These are phyloP conservation scores for Tachina fera DNA, from an alignment of 2,888 invertebrate species.

Conservation along the genomic window DNA sequence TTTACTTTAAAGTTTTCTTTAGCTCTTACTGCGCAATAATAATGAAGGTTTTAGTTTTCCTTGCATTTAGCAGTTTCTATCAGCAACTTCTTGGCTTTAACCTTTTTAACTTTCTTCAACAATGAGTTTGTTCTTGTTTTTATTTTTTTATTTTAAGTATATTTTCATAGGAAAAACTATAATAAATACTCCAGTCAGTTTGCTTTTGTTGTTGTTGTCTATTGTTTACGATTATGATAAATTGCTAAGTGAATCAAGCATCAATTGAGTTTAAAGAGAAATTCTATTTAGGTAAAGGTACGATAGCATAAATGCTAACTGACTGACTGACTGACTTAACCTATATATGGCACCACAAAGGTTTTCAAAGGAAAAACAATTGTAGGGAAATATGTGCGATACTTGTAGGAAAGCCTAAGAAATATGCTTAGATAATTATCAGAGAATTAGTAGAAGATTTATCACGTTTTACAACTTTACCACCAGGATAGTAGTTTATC, in stretches of 20 bases:
- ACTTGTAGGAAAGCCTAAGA: background rate
- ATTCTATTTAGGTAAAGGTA: conserved; percentile 55
- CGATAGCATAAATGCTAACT: conserved; percentile 34
- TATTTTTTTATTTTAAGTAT: conserved; percentile 14
- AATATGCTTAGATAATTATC: conserved; percentile 31
- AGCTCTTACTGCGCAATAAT: conserved; percentile 20
- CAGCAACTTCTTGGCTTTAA: conserved; percentile 44
- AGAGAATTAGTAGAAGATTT: conserved; percentile 7
- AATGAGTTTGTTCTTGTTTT: conserved; percentile 7
- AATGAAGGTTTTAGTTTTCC: conserved; percentile 21
- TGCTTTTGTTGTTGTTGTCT: conserved; percentile 30
- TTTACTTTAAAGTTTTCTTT: background rate
- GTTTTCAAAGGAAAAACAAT: conserved; percentile 40
- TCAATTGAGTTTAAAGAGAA: conserved; percentile 52
- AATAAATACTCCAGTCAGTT: conserved; percentile 24
- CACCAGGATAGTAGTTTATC: conserved; percentile 8
- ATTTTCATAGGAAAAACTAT: conserved; percentile 29
- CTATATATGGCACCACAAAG: conserved; percentile 54
- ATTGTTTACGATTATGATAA: conserved; percentile 73
- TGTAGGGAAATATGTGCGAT: conserved; percentile 10
- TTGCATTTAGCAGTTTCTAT: conserved; percentile 20
- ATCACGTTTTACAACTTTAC: conserved; percentile 15
- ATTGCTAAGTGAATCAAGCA: conserved; percentile 71
- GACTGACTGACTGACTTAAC: conserved; percentile 23
- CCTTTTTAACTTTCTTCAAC: conserved; percentile 60